A percentile compares a stretch with the other conserved stretches of the same genome.
Conservation (phyloP, 2,113 vertebrate genomes). For the Sisor rabdophorus region DNA sequence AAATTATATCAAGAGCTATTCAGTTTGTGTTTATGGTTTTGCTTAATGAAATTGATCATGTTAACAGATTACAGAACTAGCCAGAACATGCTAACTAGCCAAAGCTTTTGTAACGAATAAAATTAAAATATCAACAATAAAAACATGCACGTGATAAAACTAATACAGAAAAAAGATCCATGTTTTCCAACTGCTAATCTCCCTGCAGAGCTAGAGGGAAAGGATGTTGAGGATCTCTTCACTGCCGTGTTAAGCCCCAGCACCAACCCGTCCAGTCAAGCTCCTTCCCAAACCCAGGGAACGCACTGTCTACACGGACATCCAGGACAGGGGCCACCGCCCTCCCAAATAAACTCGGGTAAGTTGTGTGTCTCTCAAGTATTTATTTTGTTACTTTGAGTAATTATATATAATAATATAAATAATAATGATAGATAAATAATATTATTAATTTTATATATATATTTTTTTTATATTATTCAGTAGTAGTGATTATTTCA, state of each 20-base stretch:
- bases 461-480: no score
- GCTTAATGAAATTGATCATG: not conserved
- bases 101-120: no score
- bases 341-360: slow-evolving; percentile 81
- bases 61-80: not conserved
- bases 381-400: no score
- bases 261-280: slow-evolving; percentile 73
- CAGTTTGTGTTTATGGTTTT: not conserved
- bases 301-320: slow-evolving; percentile 55
- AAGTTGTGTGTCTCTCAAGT: not conserved
- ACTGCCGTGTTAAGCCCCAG: slow-evolving; percentile 92
- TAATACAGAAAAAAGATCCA: no score
- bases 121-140: no score
- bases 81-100: no score
- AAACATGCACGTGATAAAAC: no score
- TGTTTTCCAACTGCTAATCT: not conserved
- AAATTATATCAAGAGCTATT: not conserved
- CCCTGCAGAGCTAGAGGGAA: slow-evolving; percentile 85
- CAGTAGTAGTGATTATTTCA: not conserved
- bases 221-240: slow-evolving; percentile 96
- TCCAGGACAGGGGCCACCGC: slow-evolving; percentile 68
- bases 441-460: no score
- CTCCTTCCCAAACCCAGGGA: slow-evolving; percentile 73
- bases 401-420: no score
- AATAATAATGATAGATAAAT: no score